Conservation (phyloP, 2,888 invertebrate species). For the Aleiodes alternator region DNA sequence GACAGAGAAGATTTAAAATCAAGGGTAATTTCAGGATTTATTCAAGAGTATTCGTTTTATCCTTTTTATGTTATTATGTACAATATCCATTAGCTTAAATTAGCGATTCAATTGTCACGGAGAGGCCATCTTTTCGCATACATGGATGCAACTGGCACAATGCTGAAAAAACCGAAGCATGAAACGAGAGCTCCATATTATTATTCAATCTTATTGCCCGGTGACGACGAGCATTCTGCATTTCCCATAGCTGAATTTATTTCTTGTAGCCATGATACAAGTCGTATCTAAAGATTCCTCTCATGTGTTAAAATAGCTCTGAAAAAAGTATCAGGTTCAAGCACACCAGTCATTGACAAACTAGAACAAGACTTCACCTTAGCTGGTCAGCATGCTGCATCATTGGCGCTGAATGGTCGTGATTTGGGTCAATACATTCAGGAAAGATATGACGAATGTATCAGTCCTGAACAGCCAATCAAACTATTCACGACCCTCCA, state of each 20-base stretch:
- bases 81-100: neutral
- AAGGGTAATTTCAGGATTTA: neutral
- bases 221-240: neutral
- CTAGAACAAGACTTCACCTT: conserved; percentile 4
- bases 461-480: neutral
- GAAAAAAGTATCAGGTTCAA: neutral
- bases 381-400: conserved; percentile 5
- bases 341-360: neutral
- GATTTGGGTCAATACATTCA: neutral
- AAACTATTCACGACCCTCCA: conserved; percentile 2
- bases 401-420: conserved; percentile 1
- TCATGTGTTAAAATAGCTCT: neutral
- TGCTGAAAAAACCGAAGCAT: neutral
- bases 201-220: neutral
- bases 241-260: conserved; percentile 19
- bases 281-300: neutral
- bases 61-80: conserved; percentile 3
- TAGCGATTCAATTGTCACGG: neutral
- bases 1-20: conserved; percentile 8
- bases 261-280: neutral
- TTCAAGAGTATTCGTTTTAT: neutral
- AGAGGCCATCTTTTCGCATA: neutral
- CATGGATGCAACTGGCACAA: neutral
- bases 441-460: neutral
- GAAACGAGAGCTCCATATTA: neutral